Evolutionary conservation across 2,797 vertebrate species (phyloP).

Genomic region (Discoglossus pictus): DNA sequence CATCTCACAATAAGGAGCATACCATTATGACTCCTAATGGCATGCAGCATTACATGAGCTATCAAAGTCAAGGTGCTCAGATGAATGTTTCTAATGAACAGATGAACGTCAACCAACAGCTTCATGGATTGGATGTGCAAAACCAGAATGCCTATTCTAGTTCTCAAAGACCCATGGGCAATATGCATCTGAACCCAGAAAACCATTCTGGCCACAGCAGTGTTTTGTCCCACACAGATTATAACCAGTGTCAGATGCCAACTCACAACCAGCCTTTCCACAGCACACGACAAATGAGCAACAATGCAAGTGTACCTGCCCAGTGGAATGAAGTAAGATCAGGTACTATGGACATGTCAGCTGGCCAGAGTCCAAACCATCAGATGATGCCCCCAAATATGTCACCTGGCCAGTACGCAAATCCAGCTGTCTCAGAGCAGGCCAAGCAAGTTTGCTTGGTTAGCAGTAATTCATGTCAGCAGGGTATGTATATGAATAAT

Average conservation of each 20-base stretch:
- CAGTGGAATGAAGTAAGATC: constrained; percentile 71
- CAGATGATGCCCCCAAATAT: constrained; percentile 61
- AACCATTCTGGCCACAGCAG: constrained; percentile 68
- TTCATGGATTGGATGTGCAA: constrained; percentile 61
- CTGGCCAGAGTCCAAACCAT: constrained; percentile 59
- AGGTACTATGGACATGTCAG: constrained; percentile 37
- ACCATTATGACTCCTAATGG: constrained; percentile 71
- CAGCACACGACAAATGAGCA: constrained; percentile 57
- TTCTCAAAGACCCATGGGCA: constrained; percentile 57
- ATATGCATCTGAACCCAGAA: constrained; percentile 53
- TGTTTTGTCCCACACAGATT: constrained; percentile 75
- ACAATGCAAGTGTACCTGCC: constrained; percentile 46
- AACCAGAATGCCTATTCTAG: constrained; percentile 64
- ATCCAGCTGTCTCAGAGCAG: constrained; percentile 1
- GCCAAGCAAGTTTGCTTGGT: constrained; percentile 38
- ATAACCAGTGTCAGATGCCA: constrained; percentile 81
- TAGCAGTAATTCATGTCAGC: constrained; percentile 67
- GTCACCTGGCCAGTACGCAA: constrained; percentile 48
- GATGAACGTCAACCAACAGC: constrained; percentile 71
- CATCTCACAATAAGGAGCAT: constrained; percentile 64
- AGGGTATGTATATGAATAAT: constrained; percentile 65
- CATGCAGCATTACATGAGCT: constrained; percentile 74
- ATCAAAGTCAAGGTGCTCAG: constrained; percentile 64
- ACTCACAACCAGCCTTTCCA: constrained; percentile 74
- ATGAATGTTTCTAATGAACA: constrained; percentile 70